phyloP scores from a whole-genome alignment of 1,140 invertebrate genomes.

The Scaptomyza montana region DNA sequence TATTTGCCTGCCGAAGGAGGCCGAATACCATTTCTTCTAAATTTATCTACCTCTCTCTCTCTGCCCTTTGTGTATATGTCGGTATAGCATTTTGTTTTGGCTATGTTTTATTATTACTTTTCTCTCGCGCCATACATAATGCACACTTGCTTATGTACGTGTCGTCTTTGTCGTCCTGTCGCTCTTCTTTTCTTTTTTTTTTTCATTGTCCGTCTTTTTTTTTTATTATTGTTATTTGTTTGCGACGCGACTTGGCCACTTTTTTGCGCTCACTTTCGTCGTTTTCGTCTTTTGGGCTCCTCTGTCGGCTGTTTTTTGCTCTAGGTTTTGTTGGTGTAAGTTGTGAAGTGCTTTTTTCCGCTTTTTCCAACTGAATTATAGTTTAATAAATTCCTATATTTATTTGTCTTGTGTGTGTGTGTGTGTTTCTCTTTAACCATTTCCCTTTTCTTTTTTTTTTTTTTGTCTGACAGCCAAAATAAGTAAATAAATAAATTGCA shows the following conservation, averaged over 20 bases:
- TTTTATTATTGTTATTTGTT: slow-evolving; percentile 9
- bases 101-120: slow-evolving; percentile 77
- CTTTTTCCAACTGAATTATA: slow-evolving; percentile 64
- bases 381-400: slow-evolving; percentile 77
- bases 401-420: slow-evolving; percentile 40
- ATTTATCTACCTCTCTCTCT: not conserved
- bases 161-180: slow-evolving; percentile 38
- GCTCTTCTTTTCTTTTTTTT: not conserved
- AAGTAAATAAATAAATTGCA: slow-evolving; percentile 50
- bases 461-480: slow-evolving; percentile 15
- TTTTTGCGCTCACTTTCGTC: slow-evolving; percentile 38
- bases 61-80: no score
- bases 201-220: slow-evolving; percentile 28
- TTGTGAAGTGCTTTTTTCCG: slow-evolving; percentile 65
- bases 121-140: slow-evolving; percentile 48
- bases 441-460: not conserved
- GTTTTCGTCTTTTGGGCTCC: slow-evolving; percentile 11
- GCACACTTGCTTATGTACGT: slow-evolving; percentile 72
- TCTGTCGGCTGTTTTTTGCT: not conserved
- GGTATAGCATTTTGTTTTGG: slow-evolving; percentile 50
- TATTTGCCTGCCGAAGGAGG: slow-evolving; percentile 35
- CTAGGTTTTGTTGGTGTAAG: slow-evolving; percentile 45
- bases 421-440: not conserved
- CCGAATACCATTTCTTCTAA: slow-evolving; percentile 4
- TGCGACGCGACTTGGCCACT: slow-evolving; percentile 26